Conservation (phyloP, 2,888 invertebrate species). For the Apodemia duryi region DNA sequence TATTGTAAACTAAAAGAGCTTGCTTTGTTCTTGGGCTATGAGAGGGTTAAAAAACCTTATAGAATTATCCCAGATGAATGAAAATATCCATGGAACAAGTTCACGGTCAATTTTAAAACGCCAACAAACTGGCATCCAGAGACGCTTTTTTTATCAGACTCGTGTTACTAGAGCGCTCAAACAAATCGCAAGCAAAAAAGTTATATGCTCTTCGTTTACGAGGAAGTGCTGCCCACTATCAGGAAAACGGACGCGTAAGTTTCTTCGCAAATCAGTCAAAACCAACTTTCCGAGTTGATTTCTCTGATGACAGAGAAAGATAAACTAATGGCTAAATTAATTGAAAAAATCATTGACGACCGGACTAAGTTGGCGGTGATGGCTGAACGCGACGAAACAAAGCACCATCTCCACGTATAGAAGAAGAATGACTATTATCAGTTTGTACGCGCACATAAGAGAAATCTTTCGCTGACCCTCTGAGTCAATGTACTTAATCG, state of each 20-base stretch:
- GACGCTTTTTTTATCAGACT: conserved; percentile 26
- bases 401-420: too few relatives aligned
- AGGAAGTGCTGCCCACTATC: conserved; percentile 23
- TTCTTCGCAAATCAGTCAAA: too few relatives aligned
- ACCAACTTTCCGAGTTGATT: conserved; percentile 21
- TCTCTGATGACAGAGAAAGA: conserved; percentile 23
- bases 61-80: conserved; percentile 19
- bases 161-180: conserved; percentile 24
- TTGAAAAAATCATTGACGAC: too few relatives aligned
- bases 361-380: too few relatives aligned
- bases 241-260: conserved; percentile 16
- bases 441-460: conserved; percentile 23
- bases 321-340: conserved; percentile 24
- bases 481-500: conserved; percentile 29
- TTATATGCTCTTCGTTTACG: conserved; percentile 26
- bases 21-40: conserved; percentile 28
- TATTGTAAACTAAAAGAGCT: conserved; percentile 27
- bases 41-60: conserved; percentile 26
- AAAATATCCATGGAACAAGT: conserved; percentile 24
- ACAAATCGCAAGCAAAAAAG: conserved; percentile 27
- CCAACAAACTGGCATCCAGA: conserved; percentile 25
- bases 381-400: too few relatives aligned
- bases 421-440: too few relatives aligned
- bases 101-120: conserved; percentile 21
- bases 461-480: conserved; percentile 26